A percentile compares a stretch with the other conserved stretches of the same genome.
These are phyloP conservation scores for Drosophila jambulina DNA, from an alignment of 1,140 invertebrate species.

Conservation along the genomic window DNA sequence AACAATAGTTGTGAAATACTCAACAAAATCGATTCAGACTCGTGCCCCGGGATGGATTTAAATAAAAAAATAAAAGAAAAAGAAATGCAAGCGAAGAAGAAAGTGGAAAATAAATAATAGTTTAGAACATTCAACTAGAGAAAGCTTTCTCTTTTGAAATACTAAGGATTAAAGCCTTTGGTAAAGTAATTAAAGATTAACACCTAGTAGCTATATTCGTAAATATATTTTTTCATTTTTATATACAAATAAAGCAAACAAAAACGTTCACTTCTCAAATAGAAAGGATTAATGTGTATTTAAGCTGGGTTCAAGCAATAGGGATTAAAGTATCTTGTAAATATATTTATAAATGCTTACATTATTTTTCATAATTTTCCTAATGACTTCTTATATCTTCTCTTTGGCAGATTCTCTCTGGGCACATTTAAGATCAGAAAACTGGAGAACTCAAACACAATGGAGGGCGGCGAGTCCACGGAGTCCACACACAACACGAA, in stretches of 20 bases:
- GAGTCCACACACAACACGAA: conserved; percentile 86
- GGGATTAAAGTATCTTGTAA: too few relatives aligned
- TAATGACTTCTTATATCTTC: neutral
- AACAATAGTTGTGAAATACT: conserved; percentile 10
- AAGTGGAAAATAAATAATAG: neutral
- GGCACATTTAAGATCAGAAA: neutral
- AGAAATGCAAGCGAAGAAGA: neutral
- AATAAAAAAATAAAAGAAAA: neutral
- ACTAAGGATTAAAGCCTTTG: too few relatives aligned
- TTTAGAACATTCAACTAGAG: neutral
- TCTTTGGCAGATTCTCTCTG: neutral
- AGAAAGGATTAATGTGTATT: too few relatives aligned
- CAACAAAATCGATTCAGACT: neutral
- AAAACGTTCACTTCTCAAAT: too few relatives aligned
- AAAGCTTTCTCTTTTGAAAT: neutral
- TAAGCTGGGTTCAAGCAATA: too few relatives aligned
- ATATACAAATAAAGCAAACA: too few relatives aligned
- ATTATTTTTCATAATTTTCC: neutral
- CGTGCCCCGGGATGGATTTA: neutral
- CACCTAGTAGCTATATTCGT: too few relatives aligned
- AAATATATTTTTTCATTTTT: too few relatives aligned
- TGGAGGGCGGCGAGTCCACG: conserved; percentile 84
- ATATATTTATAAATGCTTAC: too few relatives aligned
- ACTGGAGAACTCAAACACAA: conserved; percentile 39
- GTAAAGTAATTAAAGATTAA: too few relatives aligned